Evolutionary conservation across 2,113 vertebrate genomes (phyloP).

Genomic region (Catharus fuscescens): DNA sequence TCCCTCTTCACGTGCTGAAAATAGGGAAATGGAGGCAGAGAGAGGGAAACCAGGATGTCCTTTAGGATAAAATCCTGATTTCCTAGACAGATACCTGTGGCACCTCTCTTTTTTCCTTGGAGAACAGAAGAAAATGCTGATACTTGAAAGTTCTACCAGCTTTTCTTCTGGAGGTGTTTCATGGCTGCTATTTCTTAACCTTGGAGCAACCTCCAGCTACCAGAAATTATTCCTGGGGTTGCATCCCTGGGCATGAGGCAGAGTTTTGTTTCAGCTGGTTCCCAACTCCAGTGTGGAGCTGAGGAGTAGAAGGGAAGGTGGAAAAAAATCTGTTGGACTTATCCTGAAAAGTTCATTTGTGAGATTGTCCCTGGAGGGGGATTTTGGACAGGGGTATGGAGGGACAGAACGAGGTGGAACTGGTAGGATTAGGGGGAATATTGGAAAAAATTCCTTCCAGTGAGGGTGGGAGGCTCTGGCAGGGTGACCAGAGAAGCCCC

Average conservation of each 20-base stretch:
- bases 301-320: neutral
- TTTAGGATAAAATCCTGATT: neutral
- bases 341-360: neutral
- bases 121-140: neutral
- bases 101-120: no score
- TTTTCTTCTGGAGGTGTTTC: neutral
- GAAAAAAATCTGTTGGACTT: neutral
- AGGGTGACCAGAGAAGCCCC: neutral
- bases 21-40: neutral
- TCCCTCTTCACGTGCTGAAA: neutral
- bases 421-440: neutral
- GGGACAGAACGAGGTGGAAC: neutral
- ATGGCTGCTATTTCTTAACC: neutral
- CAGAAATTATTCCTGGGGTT: neutral
- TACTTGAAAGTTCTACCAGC: neutral
- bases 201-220: neutral
- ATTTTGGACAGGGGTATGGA: neutral
- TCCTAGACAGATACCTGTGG: neutral
- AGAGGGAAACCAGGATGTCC: neutral
- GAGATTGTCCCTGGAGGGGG: neutral
- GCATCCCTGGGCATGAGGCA: neutral
- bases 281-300: neutral
- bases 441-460: rapidly evolving
- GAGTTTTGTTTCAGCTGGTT: neutral
- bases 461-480: rapidly evolving